Conservation (phyloP, 2,888 invertebrate species). For the Ommatoiulus sabulosus region DNA sequence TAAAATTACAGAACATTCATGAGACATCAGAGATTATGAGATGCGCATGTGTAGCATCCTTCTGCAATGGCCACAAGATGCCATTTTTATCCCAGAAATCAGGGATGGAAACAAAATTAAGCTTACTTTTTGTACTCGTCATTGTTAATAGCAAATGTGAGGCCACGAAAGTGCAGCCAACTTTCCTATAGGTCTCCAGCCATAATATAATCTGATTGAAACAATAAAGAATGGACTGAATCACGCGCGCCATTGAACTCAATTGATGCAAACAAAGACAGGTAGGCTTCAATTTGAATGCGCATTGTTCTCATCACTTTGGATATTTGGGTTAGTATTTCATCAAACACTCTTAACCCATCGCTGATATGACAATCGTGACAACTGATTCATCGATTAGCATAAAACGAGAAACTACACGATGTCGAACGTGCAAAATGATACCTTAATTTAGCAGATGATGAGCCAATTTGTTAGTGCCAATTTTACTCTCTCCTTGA, state of each 20-base stretch:
- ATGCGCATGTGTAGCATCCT: too few relatives aligned
- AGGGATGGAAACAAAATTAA: background rate
- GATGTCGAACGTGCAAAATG: background rate
- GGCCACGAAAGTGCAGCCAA: background rate
- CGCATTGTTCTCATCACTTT: background rate
- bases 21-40: too few relatives aligned
- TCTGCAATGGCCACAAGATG: too few relatives aligned
- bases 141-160: background rate
- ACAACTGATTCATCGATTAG: background rate
- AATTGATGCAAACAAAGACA: background rate
- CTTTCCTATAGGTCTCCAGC: background rate
- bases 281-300: background rate
- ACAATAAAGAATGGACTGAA: background rate
- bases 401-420: background rate
- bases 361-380: constrained; percentile 26
- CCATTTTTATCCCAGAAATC: too few relatives aligned
- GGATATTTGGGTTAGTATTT: background rate
- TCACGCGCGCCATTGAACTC: background rate
- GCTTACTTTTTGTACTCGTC: background rate
- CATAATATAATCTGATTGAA: background rate
- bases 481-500: background rate
- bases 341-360: background rate
- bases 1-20: too few relatives aligned
- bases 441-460: background rate
- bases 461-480: background rate